A percentile compares a stretch with the other conserved stretches of the same genome.
These are phyloP conservation scores for Spea bombifrons DNA, from an alignment of 2,113 vertebrate genomes.

Conservation along the genomic window DNA sequence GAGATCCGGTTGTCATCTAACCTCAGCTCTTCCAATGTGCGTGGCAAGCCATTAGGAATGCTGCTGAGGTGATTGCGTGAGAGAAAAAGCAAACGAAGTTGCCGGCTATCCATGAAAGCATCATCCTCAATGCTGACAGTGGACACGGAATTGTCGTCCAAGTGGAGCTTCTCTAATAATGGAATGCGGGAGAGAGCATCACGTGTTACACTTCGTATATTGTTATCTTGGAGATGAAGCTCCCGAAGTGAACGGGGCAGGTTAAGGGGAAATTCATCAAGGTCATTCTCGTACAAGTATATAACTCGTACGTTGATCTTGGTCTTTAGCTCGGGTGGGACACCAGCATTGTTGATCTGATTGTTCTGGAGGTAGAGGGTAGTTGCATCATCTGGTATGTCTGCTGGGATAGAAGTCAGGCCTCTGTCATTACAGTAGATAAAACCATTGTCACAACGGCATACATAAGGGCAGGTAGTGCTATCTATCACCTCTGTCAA, in stretches of 20 bases:
- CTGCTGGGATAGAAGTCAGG: constrained; percentile 80
- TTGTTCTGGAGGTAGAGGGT: constrained; percentile 96
- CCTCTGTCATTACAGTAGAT: constrained; percentile 95
- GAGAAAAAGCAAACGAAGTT: constrained; percentile 81
- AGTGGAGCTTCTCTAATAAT: constrained; percentile 83
- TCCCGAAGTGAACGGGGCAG: constrained; percentile 83
- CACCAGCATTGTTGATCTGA: constrained; percentile 86
- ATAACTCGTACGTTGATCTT: constrained; percentile 77
- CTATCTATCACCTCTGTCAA: constrained; percentile 71
- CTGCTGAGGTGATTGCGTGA: constrained; percentile 92
- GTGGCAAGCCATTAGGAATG: constrained; percentile 86
- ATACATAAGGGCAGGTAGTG: constrained; percentile 77
- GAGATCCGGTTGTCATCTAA: constrained; percentile 94
- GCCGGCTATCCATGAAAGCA: constrained; percentile 82
- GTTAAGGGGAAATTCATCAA: constrained; percentile 84
- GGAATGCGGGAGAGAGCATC: constrained; percentile 81
- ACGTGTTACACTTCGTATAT: constrained; percentile 79
- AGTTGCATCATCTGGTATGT: constrained; percentile 77
- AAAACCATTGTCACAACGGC: constrained; percentile 86
- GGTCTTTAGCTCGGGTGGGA: constrained; percentile 71
- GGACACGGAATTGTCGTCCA: constrained; percentile 93
- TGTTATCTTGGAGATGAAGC: constrained; percentile 94
- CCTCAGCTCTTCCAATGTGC: constrained; percentile 85
- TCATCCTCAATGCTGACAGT: constrained; percentile 92
- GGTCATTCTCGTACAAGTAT: constrained; percentile 89